Percentiles rank a stretch among this genome's conserved stretches.
Conservation (phyloP, 2,797 vertebrate genomes). For the Tauraco hartlaubi region DNA sequence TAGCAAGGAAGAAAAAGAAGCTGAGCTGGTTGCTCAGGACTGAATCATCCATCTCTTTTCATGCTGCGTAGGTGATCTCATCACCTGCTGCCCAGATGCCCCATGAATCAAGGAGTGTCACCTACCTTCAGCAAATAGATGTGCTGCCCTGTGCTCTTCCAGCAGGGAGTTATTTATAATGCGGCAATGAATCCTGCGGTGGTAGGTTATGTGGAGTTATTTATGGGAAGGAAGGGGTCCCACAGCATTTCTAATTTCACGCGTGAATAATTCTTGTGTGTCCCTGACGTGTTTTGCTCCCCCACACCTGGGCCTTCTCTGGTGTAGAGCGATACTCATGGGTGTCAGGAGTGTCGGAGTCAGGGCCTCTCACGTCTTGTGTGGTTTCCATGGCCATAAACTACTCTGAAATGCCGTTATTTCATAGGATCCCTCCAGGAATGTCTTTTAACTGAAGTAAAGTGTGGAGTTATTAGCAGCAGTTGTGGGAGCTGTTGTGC, state of each 20-base stretch:
- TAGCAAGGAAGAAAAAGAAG: neutral
- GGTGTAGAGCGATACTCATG: neutral
- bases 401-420: neutral
- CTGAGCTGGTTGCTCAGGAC: neutral
- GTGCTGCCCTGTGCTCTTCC: neutral
- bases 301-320: neutral
- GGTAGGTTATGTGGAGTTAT: neutral
- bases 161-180: neutral
- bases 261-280: neutral
- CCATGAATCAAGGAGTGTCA: constrained; percentile 28
- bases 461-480: neutral
- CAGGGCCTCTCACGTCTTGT: neutral
- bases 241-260: constrained; percentile 40
- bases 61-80: neutral
- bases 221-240: constrained; percentile 17
- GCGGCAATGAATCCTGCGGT: neutral
- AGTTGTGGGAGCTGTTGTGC: neutral
- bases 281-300: neutral
- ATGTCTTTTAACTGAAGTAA: neutral
- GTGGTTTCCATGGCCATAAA: neutral
- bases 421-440: neutral
- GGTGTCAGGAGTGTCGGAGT: neutral
- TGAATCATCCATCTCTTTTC: neutral
- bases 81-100: neutral
- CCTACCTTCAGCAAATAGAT: neutral